Base-by-base conservation (phyloP, 2,888 invertebrate genomes). In the Leptinotarsa rubiginosa region DNA sequence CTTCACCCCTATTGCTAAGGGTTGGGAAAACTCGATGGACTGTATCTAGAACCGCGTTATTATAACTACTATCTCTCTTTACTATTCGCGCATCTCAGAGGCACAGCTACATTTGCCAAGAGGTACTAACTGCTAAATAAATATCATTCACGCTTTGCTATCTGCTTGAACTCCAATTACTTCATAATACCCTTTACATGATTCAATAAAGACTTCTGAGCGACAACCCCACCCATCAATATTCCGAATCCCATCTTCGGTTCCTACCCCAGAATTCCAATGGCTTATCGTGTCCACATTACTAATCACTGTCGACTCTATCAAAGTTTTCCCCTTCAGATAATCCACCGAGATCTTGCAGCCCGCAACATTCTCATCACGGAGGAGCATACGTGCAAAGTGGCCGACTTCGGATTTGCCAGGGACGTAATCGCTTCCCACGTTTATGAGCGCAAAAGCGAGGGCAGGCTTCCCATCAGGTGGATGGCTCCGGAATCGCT, bases 401-500 rank as follows among this genome's bases (percentile, higher is more conserved):
- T 97, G 1, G 97, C 97, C 0, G 97, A 97, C 87, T 97, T 97
- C 86, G 97, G 97, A 0, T 96, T 97, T 82, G 97, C 97, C 0
- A 90, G 97, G 67, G 97, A 97, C 87, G 93, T 97, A 0, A 93
- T 94, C 3, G 94, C 94, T 5, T 94, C 95, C n/a, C 95, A 95
- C 82, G 92, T 96, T n/a, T 96, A 96, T 84, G 96, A 96, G 85
- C 90, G 96, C 52, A 96, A 96, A 84, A 95, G 95, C 77, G 96
- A 96, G 84, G 96, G 90, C 16, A 86, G 90, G 54, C 84, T 91
- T 31, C 92, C 92, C 1, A 91, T 92, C 64, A 89, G 97, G 86
- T 98, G 98, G 98, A 97, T 98, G 97, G 96, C 97, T 0, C 96
- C 97, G 0, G 98, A 98, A 85, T 96, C 97, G 1, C 91, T 98